Evolutionary conservation across 92 coral and sea anemone genomes (phyloP).

Genomic region (Anthopleura xanthogrammica): DNA sequence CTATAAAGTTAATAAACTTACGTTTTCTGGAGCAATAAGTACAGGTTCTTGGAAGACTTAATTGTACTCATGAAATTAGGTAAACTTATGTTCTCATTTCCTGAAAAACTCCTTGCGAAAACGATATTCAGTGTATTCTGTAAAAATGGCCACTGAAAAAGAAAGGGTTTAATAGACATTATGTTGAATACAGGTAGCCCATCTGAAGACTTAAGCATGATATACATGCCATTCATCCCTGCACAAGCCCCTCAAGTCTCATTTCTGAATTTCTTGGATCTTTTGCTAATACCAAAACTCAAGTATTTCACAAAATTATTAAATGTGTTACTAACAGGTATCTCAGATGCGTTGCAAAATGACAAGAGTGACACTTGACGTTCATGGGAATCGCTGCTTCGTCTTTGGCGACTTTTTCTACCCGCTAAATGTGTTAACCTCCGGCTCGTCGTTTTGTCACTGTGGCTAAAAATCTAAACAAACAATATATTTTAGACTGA

Average conservation of each 20-base stretch:
- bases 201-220: too few species aligned
- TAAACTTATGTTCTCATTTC: not conserved
- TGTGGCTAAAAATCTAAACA: too few species aligned
- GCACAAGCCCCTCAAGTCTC: too few species aligned
- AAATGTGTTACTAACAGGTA: not conserved
- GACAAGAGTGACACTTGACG: not conserved
- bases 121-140: not conserved
- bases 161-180: not conserved
- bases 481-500: too few species aligned
- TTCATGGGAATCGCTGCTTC: not conserved
- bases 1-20: too few species aligned
- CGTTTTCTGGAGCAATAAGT: not conserved
- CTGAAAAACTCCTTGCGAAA: slow-evolving; percentile 2
- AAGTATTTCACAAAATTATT: not conserved
- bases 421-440: too few species aligned
- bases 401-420: not conserved
- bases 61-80: not conserved
- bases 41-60: not conserved
- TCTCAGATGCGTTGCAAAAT: not conserved
- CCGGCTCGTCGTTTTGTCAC: too few species aligned
- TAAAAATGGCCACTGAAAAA: not conserved
- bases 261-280: too few species aligned
- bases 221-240: too few species aligned
- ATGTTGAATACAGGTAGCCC: too few species aligned
- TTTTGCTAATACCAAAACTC: not conserved